Base-by-base conservation (phyloP, 2,888 invertebrate species). In the Elmis aenea region DNA sequence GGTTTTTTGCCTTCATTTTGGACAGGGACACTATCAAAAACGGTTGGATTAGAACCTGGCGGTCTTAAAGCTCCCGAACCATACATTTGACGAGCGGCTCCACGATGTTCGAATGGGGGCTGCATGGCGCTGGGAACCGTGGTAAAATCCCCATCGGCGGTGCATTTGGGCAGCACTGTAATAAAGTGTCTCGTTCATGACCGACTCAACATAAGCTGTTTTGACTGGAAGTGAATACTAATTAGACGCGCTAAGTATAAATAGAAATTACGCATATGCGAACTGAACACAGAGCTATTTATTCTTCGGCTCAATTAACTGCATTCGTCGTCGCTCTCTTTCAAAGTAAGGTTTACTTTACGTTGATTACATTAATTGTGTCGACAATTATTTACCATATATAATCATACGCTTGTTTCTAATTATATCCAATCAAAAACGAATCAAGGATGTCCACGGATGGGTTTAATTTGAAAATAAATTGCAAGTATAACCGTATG, bases 51-150 rank as follows among this genome's bases (percentile, higher is more conserved):
- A 43, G 66, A 54, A 46, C 73, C 62, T 46, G 68, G 59, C 11
- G 71, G 69, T 50, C 77, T 60, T 45, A 74, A 55, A 23, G 70
- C 71, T 30, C 74, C 74, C 5, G 75, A 74, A 26, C 75, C 75
- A 49, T 70, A 73, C 68, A 76, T 74, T 55, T 75, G 75, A 14
- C 76, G 66, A 45, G 74, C 67, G 53, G 76, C 63, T 57, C 73
- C 73, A 18, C 69, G 73, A 45, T 66, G 67, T 26, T 54, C 52
- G 13, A 56, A 52, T 1, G 72, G 72, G 2, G 72, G 68, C 33
- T 73, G 72, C n/a, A 64, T 58, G 3, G 58, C 54, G 35, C 61
- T 59, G 5, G 61, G 55, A 2, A 48, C 30, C 11, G 50, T 43
- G 42, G 42, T 38, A 13, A 34, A 18, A 23, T 15, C 15, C 21